Evolutionary conservation across 2,113 vertebrate genomes (phyloP).

Genomic region (Microcebus jonahi): DNA sequence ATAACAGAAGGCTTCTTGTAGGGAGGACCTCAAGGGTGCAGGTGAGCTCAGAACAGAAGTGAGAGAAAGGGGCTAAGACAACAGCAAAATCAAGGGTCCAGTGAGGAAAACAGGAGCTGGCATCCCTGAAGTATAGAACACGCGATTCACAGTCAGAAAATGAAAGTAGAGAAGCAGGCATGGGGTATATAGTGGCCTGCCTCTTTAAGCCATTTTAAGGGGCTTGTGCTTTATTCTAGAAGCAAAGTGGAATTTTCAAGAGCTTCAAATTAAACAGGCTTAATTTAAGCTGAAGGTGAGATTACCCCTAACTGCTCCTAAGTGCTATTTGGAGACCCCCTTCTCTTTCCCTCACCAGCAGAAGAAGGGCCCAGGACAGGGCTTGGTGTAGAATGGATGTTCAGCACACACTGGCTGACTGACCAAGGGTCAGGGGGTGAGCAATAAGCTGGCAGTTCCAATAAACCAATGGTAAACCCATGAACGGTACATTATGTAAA

Average conservation of each 20-base stretch:
- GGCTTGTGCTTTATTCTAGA: not conserved
- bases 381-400: not conserved
- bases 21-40: not conserved
- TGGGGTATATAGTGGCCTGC: not conserved
- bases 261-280: not conserved
- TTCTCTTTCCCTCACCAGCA: not conserved
- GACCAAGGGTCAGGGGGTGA: not conserved
- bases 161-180: no score
- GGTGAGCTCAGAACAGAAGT: not conserved
- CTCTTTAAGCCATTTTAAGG: not conserved
- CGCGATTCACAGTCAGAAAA: not conserved
- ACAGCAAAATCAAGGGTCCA: no score
- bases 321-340: not conserved
- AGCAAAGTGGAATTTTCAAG: not conserved
- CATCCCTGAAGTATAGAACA: fast-evolving
- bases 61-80: not conserved
- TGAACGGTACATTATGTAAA: fast-evolving
- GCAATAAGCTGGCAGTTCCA: not conserved
- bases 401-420: not conserved
- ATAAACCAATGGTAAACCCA: not conserved
- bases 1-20: not conserved
- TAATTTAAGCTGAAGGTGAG: not conserved
- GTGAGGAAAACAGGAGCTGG: not conserved
- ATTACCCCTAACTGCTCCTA: not conserved
- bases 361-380: not conserved